Evolutionary conservation across 2,797 vertebrate genomes (phyloP).

Genomic region (Mastacembelus armatus): DNA sequence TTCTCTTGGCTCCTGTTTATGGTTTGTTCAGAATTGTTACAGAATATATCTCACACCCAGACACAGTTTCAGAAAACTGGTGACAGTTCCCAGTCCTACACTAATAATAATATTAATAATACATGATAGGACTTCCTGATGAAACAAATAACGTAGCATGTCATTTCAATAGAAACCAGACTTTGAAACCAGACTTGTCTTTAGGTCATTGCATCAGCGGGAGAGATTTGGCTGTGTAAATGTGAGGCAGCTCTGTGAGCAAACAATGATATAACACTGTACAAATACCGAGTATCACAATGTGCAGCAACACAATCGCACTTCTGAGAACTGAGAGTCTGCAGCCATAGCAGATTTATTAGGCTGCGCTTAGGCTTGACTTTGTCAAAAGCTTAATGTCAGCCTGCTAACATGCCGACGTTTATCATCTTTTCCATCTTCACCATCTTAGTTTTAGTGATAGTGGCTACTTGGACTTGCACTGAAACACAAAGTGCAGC

Average conservation of each 20-base stretch:
- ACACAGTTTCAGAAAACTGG: neutral
- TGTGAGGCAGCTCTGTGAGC: constrained; percentile 69
- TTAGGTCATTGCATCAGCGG: constrained; percentile 38
- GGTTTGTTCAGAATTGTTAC: neutral
- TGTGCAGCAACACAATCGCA: constrained; percentile 60
- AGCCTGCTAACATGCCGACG: neutral
- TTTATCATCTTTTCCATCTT: constrained; percentile 26
- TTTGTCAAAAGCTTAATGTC: too few relatives aligned
- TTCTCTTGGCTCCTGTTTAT: constrained; percentile 23
- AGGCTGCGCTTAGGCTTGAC: neutral
- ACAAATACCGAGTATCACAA: constrained; percentile 71
- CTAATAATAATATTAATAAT: neutral
- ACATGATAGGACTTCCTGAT: too few relatives aligned
- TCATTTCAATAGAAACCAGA: constrained; percentile 22
- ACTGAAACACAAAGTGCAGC: too few relatives aligned
- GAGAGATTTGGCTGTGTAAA: constrained; percentile 63
- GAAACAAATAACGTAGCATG: constrained; percentile 1
- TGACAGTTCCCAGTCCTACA: neutral
- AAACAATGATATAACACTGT: constrained; percentile 81
- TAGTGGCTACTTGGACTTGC: too few relatives aligned
- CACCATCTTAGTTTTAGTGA: too few relatives aligned
- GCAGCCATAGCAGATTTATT: neutral
- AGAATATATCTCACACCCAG: constrained; percentile 9
- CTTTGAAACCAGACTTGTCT: constrained; percentile 3
- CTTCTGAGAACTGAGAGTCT: constrained; percentile 65